phyloP scores from a whole-genome alignment of 2,113 vertebrate species.

The Gambusia affinis region DNA sequence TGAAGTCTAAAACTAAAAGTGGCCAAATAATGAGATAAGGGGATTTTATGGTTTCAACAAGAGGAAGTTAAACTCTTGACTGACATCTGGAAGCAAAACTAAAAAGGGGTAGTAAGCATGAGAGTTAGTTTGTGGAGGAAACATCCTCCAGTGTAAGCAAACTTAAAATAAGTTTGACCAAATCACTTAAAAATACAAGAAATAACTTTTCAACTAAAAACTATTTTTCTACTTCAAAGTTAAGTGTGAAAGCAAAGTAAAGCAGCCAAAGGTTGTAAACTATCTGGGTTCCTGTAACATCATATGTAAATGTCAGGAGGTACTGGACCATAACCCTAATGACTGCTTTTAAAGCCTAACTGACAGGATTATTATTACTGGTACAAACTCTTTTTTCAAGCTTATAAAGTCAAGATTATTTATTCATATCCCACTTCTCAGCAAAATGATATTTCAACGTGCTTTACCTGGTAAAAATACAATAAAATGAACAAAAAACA shows the following conservation, averaged over 20 bases:
- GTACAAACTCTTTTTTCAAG: too few species aligned
- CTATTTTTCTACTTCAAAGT: not conserved
- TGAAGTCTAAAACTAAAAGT: too few species aligned
- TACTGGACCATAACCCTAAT: not conserved
- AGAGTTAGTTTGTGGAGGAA: not conserved
- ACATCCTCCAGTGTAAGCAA: not conserved
- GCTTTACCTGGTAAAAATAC: too few species aligned
- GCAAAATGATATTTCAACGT: too few species aligned
- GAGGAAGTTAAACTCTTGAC: conserved; percentile 27
- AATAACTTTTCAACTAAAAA: too few species aligned
- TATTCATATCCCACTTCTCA: too few species aligned
- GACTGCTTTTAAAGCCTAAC: not conserved
- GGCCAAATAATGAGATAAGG: not conserved
- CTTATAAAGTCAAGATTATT: too few species aligned
- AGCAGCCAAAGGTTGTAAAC: not conserved
- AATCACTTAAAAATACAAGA: not conserved
- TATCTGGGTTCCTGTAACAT: not conserved
- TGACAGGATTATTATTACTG: too few species aligned
- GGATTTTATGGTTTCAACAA: not conserved
- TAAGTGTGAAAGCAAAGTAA: not conserved
- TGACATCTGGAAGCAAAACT: not conserved
- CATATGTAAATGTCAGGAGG: not conserved
- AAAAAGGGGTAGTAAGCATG: conserved; percentile 46
- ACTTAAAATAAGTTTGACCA: not conserved
- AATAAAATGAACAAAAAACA: too few species aligned